Evolutionary conservation across 2,797 vertebrate species (phyloP), one percentile per base, ranked within the genome.

Genomic region (Momotus momota): DNA sequence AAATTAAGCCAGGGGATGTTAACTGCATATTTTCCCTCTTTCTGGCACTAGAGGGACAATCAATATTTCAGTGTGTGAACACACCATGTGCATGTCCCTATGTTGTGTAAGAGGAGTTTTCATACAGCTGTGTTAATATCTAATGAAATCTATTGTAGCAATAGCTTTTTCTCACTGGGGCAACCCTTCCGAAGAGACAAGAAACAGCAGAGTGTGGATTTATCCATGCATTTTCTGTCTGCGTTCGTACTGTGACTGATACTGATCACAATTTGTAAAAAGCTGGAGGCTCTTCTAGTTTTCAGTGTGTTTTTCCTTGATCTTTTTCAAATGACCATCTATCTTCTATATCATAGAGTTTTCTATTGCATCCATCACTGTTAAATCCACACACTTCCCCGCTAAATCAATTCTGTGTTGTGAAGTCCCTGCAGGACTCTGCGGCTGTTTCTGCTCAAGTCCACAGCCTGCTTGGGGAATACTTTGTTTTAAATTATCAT

Each of bases 391-490:
- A 90, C 70, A 80, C 60, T 96, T 95, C 88, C 60, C 90, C 94
- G 90, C 66, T 96, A 96, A 96, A 96, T 97, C 94, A 96, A 77
- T 94, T 94, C 71, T 94, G 4, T 0, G 12, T 48, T 93, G 52
- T 93, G 66, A 92, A 93, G 95, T 94, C 90, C 91, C 96, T 0
- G 1, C 77, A 95, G 94, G 91, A 96, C 90, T 94, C 52, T 61
- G 62, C 0, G 81, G 93, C 88, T 96, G 94, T 94, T 96, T 96
- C 95, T 90, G 83, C 90, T 97, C 93, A 94, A 95, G 83, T 84
- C 87, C 52, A 49, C 73, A 64, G 82, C 22, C 80, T 73, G 80
- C 71, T 71, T 84, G 77, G 96, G 95, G 94, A 96, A 95, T 93
- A 93, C 60, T 94, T 95, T 88, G 66, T 93, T 96, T 94, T 88